Evolutionary conservation across 2,888 invertebrate genomes (phyloP), one percentile per base, ranked within the genome.

Genomic region (Diaphora mendica): DNA sequence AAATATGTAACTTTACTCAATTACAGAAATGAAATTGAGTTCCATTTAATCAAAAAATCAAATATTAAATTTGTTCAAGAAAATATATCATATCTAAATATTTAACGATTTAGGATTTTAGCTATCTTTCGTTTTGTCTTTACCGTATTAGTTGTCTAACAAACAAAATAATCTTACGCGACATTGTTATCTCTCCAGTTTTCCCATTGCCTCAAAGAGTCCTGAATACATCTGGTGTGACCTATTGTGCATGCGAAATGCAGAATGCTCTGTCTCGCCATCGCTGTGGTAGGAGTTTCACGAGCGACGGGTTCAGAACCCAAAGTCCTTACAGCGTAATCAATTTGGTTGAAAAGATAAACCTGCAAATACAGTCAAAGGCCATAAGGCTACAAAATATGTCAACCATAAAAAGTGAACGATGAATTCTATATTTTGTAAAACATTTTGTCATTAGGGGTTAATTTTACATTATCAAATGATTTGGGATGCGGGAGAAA

Each of bases 211-310:
- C 86, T 79, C 64, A 86, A 81, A 0, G 94, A 92, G 44, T 96
- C 94, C 0, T 90, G 81, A 0, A 96, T 89, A 82, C 98, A 98
- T 13, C 91, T 91, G 2, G 88, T 77, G 64, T 96, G 93, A 3
- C 96, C 97, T 68, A 97, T 94, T 70, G 93, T 93, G 85, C 98
- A 98, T 11, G 97, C 97, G 92, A 97, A 97, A 69, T 96, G 93
- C 9, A 97, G 84, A 0, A 96, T 90, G 70, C 95, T 93, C 20
- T 95, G 96, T 8, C 97, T 96, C 44, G 96, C 95, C 75, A 94
- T 83, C 33, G 87, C 93, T 0, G 79, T 83, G 0, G 95, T 95
- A 0, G 93, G 90, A 0, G 89, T 88, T 77, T 95, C 95, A 13
- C 79, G 30, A 0, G 71, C 71, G 0, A 55, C n/a, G 0, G 91